Conservation (phyloP, 2,888 invertebrate genomes). For the Sphecodes monilicornis region DNA sequence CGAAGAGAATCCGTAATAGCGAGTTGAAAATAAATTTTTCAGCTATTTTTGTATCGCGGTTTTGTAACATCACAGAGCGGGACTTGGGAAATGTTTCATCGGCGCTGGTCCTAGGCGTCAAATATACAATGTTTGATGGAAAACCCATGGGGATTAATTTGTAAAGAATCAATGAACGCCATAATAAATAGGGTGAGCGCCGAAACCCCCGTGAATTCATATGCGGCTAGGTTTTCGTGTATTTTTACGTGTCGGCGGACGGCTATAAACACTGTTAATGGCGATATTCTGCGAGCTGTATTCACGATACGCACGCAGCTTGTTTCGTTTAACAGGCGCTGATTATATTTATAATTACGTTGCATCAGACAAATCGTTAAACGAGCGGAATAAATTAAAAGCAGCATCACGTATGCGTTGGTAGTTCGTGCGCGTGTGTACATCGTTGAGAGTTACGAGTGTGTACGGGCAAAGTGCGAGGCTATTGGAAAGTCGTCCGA, state of each 20-base stretch:
- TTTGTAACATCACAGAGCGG: background rate
- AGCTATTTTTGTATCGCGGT: background rate
- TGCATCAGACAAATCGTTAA: conserved; percentile 51
- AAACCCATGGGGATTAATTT: background rate
- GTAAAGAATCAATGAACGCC: conserved; percentile 8
- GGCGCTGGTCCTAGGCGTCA: background rate
- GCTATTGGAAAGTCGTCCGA: conserved; percentile 68
- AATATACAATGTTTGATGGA: background rate
- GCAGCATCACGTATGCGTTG: conserved; percentile 7
- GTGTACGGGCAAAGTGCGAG: conserved; percentile 42
- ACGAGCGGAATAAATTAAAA: conserved; percentile 64
- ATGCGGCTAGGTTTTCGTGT: background rate
- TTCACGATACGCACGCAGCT: conserved; percentile 19
- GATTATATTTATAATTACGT: conserved; percentile 68
- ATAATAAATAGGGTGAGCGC: no score
- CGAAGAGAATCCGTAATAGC: background rate
- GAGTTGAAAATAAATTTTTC: background rate
- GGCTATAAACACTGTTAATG: conserved; percentile 19
- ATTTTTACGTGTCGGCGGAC: conserved; percentile 22
- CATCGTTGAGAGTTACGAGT: background rate
- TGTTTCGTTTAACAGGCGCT: conserved; percentile 55
- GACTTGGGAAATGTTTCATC: background rate
- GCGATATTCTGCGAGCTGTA: conserved; percentile 26
- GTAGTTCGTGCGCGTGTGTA: background rate
- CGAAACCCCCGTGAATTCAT: background rate